phyloP scores from a whole-genome alignment of 2,888 invertebrate species.

The Leptopilina syphax region DNA sequence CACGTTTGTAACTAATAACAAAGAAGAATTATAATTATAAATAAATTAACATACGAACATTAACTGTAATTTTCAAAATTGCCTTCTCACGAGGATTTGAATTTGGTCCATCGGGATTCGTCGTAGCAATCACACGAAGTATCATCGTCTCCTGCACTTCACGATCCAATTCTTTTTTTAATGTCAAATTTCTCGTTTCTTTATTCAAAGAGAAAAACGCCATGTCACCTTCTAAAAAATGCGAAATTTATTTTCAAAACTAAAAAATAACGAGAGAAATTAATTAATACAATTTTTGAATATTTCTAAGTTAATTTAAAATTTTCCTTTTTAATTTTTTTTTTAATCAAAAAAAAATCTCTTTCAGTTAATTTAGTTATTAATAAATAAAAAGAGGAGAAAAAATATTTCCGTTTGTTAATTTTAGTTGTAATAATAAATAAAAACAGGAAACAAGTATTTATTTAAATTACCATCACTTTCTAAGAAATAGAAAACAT shows the following conservation, averaged over 20 bases:
- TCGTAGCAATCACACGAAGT: constrained; percentile 78
- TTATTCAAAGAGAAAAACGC: constrained; percentile 76
- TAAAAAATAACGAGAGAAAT: no score
- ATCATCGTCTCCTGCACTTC: constrained; percentile 73
- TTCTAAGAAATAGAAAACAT: constrained; percentile 58
- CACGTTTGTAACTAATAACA: not conserved
- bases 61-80: constrained; percentile 76
- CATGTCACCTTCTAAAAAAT: constrained; percentile 61
- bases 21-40: not conserved
- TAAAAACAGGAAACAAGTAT: not conserved
- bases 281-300: no score
- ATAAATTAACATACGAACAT: constrained; percentile 67
- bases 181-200: constrained; percentile 71
- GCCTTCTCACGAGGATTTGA: constrained; percentile 69
- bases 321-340: not conserved
- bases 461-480: constrained; percentile 49
- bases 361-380: no score
- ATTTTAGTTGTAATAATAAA: no score
- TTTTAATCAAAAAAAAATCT: no score
- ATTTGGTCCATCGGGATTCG: constrained; percentile 69
- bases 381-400: no score
- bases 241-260: not conserved
- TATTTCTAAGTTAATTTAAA: no score
- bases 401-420: no score
- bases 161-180: constrained; percentile 77